phyloP scores from a whole-genome alignment of 2,113 vertebrate genomes.

The Columba livia region DNA sequence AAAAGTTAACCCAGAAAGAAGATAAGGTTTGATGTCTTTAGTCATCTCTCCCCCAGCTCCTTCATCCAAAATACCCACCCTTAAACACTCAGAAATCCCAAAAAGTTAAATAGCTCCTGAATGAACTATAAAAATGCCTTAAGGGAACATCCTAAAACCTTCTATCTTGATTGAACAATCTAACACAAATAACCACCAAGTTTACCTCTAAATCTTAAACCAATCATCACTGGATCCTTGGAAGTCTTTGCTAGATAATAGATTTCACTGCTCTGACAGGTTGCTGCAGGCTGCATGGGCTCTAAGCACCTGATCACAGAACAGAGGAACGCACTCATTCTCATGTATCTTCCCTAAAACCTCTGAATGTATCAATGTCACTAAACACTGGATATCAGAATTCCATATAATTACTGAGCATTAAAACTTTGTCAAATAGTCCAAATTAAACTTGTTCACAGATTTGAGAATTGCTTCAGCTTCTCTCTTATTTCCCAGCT shows the following conservation, averaged over 20 bases:
- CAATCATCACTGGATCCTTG: rapidly evolving
- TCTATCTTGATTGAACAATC: neutral
- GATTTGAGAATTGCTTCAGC: neutral
- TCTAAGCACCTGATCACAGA: neutral
- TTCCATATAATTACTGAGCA: neutral
- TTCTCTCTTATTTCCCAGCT: neutral
- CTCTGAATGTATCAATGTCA: neutral
- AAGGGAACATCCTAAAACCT: neutral
- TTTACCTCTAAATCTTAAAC: neutral
- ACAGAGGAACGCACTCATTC: neutral
- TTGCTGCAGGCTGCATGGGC: neutral
- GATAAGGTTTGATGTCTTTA: neutral
- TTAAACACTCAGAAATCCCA: neutral
- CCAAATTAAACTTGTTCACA: neutral
- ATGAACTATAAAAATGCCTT: neutral
- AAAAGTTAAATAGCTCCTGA: neutral
- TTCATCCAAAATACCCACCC: neutral
- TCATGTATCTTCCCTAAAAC: neutral
- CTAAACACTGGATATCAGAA: neutral
- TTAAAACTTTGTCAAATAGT: neutral
- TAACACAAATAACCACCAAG: neutral
- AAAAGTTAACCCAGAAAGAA: neutral
- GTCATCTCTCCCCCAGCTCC: neutral
- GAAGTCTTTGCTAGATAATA: neutral
- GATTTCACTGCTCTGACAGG: neutral